phyloP scores from a whole-genome alignment of 2,888 invertebrate species.

The Phortica magna region DNA sequence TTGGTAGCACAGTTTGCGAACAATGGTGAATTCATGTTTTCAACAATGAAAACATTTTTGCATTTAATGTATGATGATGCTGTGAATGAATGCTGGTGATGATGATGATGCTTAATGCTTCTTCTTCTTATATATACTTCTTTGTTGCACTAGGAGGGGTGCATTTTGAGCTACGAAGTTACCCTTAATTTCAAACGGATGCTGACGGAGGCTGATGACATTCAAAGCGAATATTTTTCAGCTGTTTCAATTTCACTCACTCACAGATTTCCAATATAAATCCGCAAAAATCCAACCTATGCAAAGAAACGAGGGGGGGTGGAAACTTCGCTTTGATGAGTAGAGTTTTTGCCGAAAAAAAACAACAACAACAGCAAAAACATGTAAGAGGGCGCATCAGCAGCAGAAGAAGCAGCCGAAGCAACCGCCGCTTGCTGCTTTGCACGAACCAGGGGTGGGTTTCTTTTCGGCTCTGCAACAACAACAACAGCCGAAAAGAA shows the following conservation, averaged over 20 bases:
- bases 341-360: background rate
- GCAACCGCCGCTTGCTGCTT: too few species aligned
- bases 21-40: conserved; percentile 9
- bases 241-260: conserved; percentile 25
- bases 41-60: background rate
- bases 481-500: too few species aligned
- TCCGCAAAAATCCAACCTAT: background rate
- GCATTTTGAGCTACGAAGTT: background rate
- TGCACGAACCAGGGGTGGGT: background rate
- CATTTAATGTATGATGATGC: background rate
- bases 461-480: conserved; percentile 2
- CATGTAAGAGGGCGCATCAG: background rate
- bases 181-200: conserved; percentile 27
- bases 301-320: background rate
- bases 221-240: conserved; percentile 16
- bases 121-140: background rate
- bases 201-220: background rate
- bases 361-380: background rate
- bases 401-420: too few species aligned
- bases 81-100: background rate
- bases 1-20: background rate
- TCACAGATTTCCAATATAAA: conserved; percentile 4
- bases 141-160: background rate
- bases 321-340: background rate
- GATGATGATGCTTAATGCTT: background rate